These are phyloP conservation scores for Spondyliosoma cantharus DNA, from an alignment of 2,797 vertebrate species.

Conservation along the genomic window DNA sequence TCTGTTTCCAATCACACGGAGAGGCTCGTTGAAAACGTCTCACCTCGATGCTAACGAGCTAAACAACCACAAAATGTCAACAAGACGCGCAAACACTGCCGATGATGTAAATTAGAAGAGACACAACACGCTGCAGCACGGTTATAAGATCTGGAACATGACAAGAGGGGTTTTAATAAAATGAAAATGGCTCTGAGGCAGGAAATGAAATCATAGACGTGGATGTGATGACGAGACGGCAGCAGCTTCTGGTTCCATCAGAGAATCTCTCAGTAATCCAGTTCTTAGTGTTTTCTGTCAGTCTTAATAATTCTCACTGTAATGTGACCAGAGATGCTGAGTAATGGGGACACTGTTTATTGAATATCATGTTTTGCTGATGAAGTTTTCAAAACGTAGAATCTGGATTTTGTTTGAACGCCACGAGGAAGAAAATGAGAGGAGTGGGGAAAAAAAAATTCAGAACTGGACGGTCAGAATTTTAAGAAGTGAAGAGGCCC, in stretches of 20 bases:
- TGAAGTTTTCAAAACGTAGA: neutral
- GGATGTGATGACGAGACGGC: conserved; percentile 7
- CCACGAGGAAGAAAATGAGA: neutral
- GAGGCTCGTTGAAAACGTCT: conserved; percentile 5
- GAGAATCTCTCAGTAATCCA: conserved; percentile 13
- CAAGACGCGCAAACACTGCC: neutral
- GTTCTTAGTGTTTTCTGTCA: neutral
- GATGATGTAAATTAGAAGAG: conserved; percentile 18
- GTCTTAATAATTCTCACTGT: neutral
- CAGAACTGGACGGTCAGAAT: neutral
- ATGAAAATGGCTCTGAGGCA: conserved; percentile 16
- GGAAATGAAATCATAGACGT: conserved; percentile 36
- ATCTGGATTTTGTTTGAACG: neutral
- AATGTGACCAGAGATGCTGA: too few relatives aligned
- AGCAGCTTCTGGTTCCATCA: conserved; percentile 39
- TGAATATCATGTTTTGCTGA: neutral
- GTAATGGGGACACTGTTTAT: neutral
- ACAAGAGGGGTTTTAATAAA: neutral
- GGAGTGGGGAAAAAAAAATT: neutral
- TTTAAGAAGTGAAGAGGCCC: neutral
- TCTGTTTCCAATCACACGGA: neutral
- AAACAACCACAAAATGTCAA: conserved; percentile 13
- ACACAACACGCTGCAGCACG: neutral
- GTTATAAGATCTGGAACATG: neutral
- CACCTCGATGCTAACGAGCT: conserved; percentile 33